Conservation (phyloP, 2,113 vertebrate species). For the Emydocephalus ijimae region DNA sequence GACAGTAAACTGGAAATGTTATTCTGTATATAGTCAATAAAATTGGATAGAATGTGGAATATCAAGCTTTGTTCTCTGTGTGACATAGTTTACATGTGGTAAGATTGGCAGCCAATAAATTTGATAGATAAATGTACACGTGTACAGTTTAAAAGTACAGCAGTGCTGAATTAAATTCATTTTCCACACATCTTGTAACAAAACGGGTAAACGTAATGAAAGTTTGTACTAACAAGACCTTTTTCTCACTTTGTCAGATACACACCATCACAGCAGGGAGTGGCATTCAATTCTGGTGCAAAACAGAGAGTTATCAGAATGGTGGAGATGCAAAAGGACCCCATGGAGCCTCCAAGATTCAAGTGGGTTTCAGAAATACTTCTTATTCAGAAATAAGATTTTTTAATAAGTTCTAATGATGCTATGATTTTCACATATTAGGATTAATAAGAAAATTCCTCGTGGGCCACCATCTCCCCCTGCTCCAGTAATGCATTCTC, state of each 20-base stretch:
- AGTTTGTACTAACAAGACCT: slow-evolving; percentile 6
- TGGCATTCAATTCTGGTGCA: slow-evolving; percentile 96
- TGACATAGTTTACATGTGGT: slow-evolving; percentile 5
- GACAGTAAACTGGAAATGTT: slow-evolving; percentile 2
- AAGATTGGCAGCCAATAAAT: background rate
- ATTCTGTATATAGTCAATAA: background rate
- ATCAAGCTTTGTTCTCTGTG: background rate
- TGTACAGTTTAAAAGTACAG: background rate
- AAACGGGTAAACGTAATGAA: background rate
- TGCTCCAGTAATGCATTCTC: slow-evolving; percentile 98
- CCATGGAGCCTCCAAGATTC: slow-evolving; percentile 96
- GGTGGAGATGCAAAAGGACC: slow-evolving; percentile 99
- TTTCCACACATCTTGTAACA: background rate
- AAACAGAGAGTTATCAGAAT: slow-evolving; percentile 98
- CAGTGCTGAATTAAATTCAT: background rate
- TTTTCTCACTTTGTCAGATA: slow-evolving; percentile 74
- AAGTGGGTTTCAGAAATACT: slow-evolving; percentile 75
- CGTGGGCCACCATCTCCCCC: slow-evolving; percentile 95
- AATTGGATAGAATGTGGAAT: background rate
- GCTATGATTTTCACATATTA: slow-evolving; percentile 61
- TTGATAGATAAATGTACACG: background rate
- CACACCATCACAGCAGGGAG: slow-evolving; percentile 96
- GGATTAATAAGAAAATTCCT: slow-evolving; percentile 99
- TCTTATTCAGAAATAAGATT: background rate
- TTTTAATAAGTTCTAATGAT: slow-evolving; percentile 18